Evolutionary conservation across 37 sponge, comb jelly and placozoan species (phyloP).

Genomic region (Cliona cf. orientalis): DNA sequence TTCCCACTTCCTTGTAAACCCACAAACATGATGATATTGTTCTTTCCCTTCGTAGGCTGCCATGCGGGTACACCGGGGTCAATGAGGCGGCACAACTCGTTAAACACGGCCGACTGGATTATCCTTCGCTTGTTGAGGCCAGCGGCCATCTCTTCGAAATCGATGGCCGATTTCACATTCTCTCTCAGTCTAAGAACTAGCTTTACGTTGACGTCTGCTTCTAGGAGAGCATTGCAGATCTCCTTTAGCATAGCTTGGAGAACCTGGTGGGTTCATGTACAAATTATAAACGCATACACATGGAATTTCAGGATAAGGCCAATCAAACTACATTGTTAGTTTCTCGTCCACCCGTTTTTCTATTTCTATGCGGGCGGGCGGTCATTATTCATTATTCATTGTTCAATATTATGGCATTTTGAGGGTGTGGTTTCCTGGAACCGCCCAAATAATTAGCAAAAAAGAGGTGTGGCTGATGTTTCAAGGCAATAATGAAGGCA

Average conservation of each 20-base stretch:
- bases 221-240: conserved; percentile 96
- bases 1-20: conserved; percentile 98
- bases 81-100: conserved; percentile 86
- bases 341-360: too few species aligned
- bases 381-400: too few species aligned
- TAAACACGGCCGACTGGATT: conserved; percentile 96
- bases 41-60: conserved; percentile 88
- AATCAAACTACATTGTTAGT: too few species aligned
- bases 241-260: conserved; percentile 94
- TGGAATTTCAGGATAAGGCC: too few species aligned
- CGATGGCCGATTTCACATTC: conserved; percentile 89
- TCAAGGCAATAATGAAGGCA: too few species aligned
- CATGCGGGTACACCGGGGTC: conserved; percentile 83
- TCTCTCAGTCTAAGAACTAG: conserved; percentile 86
- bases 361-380: too few species aligned
- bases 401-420: too few species aligned
- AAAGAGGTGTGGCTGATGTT: too few species aligned
- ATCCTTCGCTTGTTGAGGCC: conserved; percentile 95
- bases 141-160: conserved; percentile 97
- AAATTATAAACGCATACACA: too few species aligned
- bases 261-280: too few species aligned
- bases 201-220: conserved; percentile 96
- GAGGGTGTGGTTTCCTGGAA: too few species aligned
- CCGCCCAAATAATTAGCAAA: too few species aligned
- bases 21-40: conserved; percentile 98